Percentiles rank a stretch among this genome's conserved stretches.
Conservation (phyloP, 2,888 invertebrate species). For the Drosophila pseudotalamancana region DNA sequence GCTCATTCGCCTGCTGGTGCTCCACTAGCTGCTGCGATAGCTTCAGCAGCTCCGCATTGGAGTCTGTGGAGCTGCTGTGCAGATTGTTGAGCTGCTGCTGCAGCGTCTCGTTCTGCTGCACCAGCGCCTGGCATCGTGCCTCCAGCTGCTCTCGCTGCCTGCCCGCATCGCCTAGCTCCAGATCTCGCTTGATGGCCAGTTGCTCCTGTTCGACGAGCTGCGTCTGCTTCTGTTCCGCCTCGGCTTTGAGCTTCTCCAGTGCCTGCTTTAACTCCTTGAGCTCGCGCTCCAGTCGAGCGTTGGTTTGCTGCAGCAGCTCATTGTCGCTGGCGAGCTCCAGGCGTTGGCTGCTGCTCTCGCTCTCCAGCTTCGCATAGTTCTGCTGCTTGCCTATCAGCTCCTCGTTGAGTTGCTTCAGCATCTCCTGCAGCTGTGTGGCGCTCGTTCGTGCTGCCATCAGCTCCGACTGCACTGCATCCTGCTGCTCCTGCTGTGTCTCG, state of each 20-base stretch:
- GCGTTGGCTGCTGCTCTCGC: slow-evolving; percentile 48
- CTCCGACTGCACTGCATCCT: slow-evolving; percentile 82
- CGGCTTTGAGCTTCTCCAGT: slow-evolving; percentile 80
- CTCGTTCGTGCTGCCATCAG: slow-evolving; percentile 77
- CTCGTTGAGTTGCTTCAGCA: slow-evolving; percentile 78
- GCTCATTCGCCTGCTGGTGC: slow-evolving; percentile 86
- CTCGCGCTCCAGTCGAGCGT: slow-evolving; percentile 79
- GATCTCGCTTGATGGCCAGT: slow-evolving; percentile 85
- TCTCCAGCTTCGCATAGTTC: slow-evolving; percentile 47
- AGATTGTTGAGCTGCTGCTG: slow-evolving; percentile 87
- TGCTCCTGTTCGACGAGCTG: slow-evolving; percentile 72
- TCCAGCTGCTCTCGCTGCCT: slow-evolving; percentile 86
- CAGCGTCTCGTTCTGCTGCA: slow-evolving; percentile 86
- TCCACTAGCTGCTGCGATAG: slow-evolving; percentile 86
- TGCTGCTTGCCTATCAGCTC: slow-evolving; percentile 66
- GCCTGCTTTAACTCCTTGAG: slow-evolving; percentile 72
- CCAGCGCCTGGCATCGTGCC: slow-evolving; percentile 86
- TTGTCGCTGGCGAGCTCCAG: slow-evolving; percentile 65
- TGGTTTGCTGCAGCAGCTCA: slow-evolving; percentile 67
- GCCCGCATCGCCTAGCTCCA: slow-evolving; percentile 86
- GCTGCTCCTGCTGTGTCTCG: slow-evolving; percentile 50
- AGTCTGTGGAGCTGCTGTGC: slow-evolving; percentile 87
- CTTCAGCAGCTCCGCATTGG: slow-evolving; percentile 86
- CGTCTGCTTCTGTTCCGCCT: slow-evolving; percentile 79
- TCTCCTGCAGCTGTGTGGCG: slow-evolving; percentile 50